Evolutionary conservation across 2,113 vertebrate species (phyloP).

Genomic region (Perca schrenkii): DNA sequence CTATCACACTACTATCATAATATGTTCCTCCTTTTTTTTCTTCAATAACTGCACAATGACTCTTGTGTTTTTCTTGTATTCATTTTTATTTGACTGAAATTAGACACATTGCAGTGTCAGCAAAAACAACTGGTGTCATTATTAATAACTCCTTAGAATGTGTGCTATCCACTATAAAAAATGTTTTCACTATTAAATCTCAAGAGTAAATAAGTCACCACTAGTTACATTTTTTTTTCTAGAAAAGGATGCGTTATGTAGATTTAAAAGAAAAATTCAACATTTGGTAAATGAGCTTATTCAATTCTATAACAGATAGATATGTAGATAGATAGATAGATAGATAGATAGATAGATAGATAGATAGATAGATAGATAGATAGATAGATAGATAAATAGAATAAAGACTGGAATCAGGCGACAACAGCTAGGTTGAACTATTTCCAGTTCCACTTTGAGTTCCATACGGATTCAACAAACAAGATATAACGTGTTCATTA

Average conservation of each 20-base stretch:
- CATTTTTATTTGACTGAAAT: not conserved
- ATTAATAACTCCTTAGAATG: not conserved
- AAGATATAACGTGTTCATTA: no score
- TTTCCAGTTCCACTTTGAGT: no score
- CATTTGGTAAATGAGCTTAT: no score
- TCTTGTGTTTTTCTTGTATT: not conserved
- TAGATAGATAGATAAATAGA: not conserved
- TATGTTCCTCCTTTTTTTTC: not conserved
- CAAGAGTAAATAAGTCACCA: not conserved
- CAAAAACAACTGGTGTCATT: not conserved
- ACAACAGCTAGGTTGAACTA: no score
- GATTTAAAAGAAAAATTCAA: no score
- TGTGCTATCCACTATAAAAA: not conserved
- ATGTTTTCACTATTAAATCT: not conserved
- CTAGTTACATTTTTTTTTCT: not conserved
- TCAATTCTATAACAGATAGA: no score
- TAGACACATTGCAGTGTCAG: not conserved
- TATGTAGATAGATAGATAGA: not conserved
- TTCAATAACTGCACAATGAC: not conserved
- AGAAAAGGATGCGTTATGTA: no score
- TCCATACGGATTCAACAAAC: no score
- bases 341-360: not conserved
- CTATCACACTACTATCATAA: constrained; percentile 9
- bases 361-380: no score
- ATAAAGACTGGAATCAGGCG: no score